Percentiles rank a stretch among this genome's conserved stretches.
Evolutionary conservation across 2,797 vertebrate genomes (phyloP).

Genomic region (Sebastes nivosus): DNA sequence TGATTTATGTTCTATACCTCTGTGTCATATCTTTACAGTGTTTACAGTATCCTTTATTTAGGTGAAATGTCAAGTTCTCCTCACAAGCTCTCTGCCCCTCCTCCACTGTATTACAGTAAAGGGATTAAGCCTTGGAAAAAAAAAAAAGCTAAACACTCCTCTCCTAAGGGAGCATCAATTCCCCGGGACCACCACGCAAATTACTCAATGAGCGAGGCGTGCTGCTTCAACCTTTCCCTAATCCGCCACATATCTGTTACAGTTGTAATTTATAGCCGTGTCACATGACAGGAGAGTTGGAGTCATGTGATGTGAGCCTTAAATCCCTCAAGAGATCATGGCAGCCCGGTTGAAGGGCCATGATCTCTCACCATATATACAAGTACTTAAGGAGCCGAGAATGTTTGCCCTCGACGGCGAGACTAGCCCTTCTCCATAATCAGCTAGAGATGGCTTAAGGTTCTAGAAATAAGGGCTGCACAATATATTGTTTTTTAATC

Average conservation of each 20-base stretch:
- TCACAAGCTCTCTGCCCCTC: background rate
- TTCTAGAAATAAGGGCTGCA: background rate
- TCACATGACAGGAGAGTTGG: slow-evolving; percentile 51
- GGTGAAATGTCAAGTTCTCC: slow-evolving; percentile 34
- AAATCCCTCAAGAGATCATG: slow-evolving; percentile 45
- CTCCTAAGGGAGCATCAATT: slow-evolving; percentile 54
- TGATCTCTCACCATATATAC: slow-evolving; percentile 17
- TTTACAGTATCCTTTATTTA: slow-evolving; percentile 17
- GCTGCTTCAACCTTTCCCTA: slow-evolving; percentile 52
- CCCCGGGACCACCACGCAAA: slow-evolving; percentile 10
- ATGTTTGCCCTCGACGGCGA: background rate
- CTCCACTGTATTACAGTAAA: background rate
- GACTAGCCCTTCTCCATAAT: background rate
- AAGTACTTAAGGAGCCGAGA: background rate
- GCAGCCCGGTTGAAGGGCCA: background rate
- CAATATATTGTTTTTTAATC: too few species aligned
- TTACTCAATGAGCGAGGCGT: slow-evolving; percentile 44
- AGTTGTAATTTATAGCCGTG: slow-evolving; percentile 61
- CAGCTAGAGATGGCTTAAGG: background rate
- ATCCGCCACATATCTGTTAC: slow-evolving; percentile 71
- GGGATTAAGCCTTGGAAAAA: slow-evolving; percentile 27
- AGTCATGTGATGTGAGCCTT: slow-evolving; percentile 34
- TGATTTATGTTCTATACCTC: background rate
- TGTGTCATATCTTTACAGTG: background rate
- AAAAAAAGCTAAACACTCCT: slow-evolving; percentile 26